These are phyloP conservation scores for Steromphala cineraria DNA, from an alignment of 2,888 invertebrate species.

Conservation along the genomic window DNA sequence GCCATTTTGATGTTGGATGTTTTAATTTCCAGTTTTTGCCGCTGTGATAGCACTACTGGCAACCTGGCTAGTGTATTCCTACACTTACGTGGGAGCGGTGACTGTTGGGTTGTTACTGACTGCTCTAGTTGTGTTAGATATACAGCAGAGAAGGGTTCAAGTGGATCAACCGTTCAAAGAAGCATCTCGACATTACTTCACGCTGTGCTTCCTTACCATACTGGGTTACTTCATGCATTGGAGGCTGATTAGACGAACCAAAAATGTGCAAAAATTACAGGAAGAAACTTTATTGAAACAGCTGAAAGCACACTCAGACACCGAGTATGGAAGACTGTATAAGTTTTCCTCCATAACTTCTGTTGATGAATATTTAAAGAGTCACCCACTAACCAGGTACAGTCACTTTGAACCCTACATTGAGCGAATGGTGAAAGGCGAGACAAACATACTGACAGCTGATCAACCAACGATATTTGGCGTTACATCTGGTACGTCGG, in stretches of 20 bases:
- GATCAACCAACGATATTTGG: slow-evolving; percentile 65
- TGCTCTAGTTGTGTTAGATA: slow-evolving; percentile 5
- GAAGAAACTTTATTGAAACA: slow-evolving; percentile 57
- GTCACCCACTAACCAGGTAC: slow-evolving; percentile 66
- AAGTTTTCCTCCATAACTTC: slow-evolving; percentile 60
- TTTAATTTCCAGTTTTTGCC: too few species aligned
- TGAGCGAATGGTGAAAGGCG: slow-evolving; percentile 65
- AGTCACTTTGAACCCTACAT: slow-evolving; percentile 66
- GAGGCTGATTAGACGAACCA: slow-evolving; percentile 55
- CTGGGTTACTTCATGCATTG: slow-evolving; percentile 50
- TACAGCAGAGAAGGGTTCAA: slow-evolving; percentile 29
- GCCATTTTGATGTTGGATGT: too few species aligned
- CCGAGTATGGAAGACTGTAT: slow-evolving; percentile 64
- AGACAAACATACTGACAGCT: slow-evolving; percentile 61
- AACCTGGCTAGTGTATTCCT: background rate
- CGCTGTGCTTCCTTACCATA: slow-evolving; percentile 48
- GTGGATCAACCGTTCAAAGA: slow-evolving; percentile 30
- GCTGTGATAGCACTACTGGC: background rate
- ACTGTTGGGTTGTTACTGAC: background rate
- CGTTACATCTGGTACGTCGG: slow-evolving; percentile 72
- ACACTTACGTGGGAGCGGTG: background rate
- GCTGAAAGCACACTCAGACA: slow-evolving; percentile 58
- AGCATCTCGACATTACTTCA: slow-evolving; percentile 55
- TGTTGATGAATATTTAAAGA: slow-evolving; percentile 60
- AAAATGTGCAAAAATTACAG: slow-evolving; percentile 56